A percentile compares a stretch with the other conserved stretches of the same genome.
phyloP scores from a whole-genome alignment of 2,113 vertebrate genomes.

The Malurus alboscapulatus region DNA sequence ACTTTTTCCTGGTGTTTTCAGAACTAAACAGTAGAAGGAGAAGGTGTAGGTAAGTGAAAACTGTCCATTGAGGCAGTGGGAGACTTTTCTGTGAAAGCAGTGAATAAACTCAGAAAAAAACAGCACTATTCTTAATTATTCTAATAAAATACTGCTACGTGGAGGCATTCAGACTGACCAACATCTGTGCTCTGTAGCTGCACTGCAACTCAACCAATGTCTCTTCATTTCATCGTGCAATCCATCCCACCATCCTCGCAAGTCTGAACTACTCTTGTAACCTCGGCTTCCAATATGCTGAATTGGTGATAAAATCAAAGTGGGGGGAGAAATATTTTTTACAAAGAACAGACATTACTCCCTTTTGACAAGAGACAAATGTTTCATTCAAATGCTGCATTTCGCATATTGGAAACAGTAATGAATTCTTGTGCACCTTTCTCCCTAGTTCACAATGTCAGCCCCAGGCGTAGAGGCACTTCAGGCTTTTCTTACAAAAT shows the following conservation, averaged over 20 bases:
- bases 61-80: fast-evolving
- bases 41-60: not conserved
- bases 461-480: conserved; percentile 73
- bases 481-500: conserved; percentile 88
- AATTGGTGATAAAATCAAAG: conserved; percentile 60
- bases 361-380: conserved; percentile 97
- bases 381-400: conserved; percentile 98
- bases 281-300: conserved; percentile 47
- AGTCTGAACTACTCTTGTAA: not conserved
- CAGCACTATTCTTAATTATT: not conserved
- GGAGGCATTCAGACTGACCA: not conserved
- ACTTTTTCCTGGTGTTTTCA: not conserved
- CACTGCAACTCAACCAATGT: not conserved
- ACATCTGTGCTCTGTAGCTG: not conserved
- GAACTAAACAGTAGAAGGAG: not conserved
- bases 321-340: conserved; percentile 68
- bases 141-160: not conserved
- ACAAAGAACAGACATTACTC: conserved; percentile 79
- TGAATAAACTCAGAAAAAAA: not conserved
- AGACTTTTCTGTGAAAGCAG: not conserved
- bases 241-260: not conserved
- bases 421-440: conserved; percentile 89
- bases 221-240: not conserved
- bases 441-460: conserved; percentile 90
- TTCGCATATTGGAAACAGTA: conserved; percentile 95